phyloP scores from a whole-genome alignment of 2,113 vertebrate genomes.

The Nannobrachium achirus region DNA sequence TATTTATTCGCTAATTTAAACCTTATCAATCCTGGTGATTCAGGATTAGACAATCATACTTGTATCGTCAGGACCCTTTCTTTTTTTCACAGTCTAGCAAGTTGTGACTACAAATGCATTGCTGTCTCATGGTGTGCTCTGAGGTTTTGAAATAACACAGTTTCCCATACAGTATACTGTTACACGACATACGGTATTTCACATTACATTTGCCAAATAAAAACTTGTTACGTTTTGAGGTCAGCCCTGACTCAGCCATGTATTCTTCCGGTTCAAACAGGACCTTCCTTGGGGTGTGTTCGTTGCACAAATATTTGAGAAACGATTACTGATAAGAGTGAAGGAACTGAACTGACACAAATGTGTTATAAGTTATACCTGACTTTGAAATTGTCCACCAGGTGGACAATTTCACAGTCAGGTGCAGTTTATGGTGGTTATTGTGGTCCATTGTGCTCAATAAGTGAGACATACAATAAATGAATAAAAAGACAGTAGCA shows the following conservation, averaged over 20 bases:
- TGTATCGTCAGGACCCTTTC: background rate
- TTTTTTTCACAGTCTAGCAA: background rate
- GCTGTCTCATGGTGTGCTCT: conserved; percentile 14
- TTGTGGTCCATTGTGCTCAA: no score
- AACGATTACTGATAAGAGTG: background rate
- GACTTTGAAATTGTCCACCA: no score
- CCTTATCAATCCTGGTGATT: conserved; percentile 5
- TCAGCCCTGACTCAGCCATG: background rate
- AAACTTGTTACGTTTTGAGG: conserved; percentile 35
- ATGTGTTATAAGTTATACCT: no score
- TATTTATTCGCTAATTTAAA: conserved; percentile 46
- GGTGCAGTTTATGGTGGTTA: no score
- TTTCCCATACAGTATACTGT: conserved; percentile 38
- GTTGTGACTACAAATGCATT: background rate
- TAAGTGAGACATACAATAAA: no score
- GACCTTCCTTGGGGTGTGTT: background rate
- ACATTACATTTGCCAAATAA: conserved; percentile 65
- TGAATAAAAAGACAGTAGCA: no score
- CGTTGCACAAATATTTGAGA: conserved; percentile 66
- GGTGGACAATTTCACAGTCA: no score
- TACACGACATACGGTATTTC: conserved; percentile 43
- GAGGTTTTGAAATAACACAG: conserved; percentile 16
- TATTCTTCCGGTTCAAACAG: conserved; percentile 17
- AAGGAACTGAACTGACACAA: background rate
- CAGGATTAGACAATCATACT: conserved; percentile 44